Evolutionary conservation across 2,113 vertebrate genomes (phyloP), one percentile per base, ranked within the genome.

Genomic region (Microtus richardsoni): DNA sequence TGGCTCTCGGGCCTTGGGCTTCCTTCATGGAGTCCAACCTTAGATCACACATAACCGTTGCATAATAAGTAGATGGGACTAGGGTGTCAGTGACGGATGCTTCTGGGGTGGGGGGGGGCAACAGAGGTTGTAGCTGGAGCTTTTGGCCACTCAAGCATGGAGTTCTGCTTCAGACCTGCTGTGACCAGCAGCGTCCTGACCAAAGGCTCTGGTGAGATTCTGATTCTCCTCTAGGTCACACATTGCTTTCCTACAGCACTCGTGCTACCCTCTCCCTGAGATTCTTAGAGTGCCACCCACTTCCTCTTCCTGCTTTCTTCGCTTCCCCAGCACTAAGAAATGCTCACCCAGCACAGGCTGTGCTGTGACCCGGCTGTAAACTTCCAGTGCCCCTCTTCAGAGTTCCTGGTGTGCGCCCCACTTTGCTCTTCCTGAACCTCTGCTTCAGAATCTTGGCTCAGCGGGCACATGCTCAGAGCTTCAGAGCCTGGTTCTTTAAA

Each of bases 11-110:
- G 91, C 82, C 77, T n/a, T 60, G 41, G 80, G 60, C 95, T 97
- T 97, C 97, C 96, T 97, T 93, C 75, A 17, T 58, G 94, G 95
- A 70, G 92, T 95, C 47, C 21, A 28, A n/a, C 92, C 71, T 82
- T 39, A 88, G 82, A 44, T 97, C 62, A 58, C 49, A 82, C 74
- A 97, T 96, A 83, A 95, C 80, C 80, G 64, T 79, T 97, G 91
- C 83, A 14, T 89, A 91, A 93, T 80, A 87, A 95, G 68, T 0
- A 49, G 96, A 92, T 24, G 91, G 39, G 60, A 79, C 87, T 88
- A 44, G 78, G 30, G 1, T 90, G 78, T 93, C 71, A 68, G 95
- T 78, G 71, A 91, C 92, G 58, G 41, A 87, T 73, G 82, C 16
- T 0, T 26, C 54, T 75, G 71, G 86, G 79, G n/a, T n/a, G 84